Evolutionary conservation across 2,113 vertebrate genomes (phyloP).

Genomic region (Ictalurus punctatus): DNA sequence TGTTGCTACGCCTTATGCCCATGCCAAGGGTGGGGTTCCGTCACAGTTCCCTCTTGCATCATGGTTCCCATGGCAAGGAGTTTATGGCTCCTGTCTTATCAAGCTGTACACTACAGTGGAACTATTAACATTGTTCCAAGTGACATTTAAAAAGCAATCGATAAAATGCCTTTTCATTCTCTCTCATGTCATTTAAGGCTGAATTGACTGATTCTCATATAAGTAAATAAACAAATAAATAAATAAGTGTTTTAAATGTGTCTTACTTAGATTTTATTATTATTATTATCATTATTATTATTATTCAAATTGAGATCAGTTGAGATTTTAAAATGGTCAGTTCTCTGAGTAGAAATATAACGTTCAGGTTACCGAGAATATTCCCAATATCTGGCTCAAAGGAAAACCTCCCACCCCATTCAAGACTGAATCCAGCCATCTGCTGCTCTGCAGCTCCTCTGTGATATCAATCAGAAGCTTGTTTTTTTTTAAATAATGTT

Average conservation of each 20-base stretch:
- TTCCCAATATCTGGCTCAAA: conserved; percentile 20
- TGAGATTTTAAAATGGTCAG: background rate
- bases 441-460: conserved; percentile 37
- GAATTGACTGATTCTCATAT: too few relatives aligned
- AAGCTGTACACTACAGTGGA: background rate
- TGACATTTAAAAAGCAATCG: background rate
- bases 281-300: too few relatives aligned
- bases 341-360: background rate
- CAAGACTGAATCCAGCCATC: conserved; percentile 30
- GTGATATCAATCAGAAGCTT: conserved; percentile 43
- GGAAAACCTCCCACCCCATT: conserved; percentile 45
- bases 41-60: background rate
- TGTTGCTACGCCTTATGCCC: background rate
- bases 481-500: conserved; percentile 4
- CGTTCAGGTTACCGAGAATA: background rate
- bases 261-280: background rate
- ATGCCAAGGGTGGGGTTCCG: background rate
- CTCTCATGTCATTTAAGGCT: too few relatives aligned
- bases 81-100: conserved; percentile 1
- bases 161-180: background rate
- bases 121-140: background rate
- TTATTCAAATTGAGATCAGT: background rate
- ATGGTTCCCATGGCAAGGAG: background rate
- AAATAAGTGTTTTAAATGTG: background rate
- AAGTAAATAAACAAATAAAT: too few relatives aligned